Evolutionary conservation across 2,888 invertebrate genomes (phyloP), one percentile per base, ranked within the genome.

Genomic region (Lepidochrysops patricia): DNA sequence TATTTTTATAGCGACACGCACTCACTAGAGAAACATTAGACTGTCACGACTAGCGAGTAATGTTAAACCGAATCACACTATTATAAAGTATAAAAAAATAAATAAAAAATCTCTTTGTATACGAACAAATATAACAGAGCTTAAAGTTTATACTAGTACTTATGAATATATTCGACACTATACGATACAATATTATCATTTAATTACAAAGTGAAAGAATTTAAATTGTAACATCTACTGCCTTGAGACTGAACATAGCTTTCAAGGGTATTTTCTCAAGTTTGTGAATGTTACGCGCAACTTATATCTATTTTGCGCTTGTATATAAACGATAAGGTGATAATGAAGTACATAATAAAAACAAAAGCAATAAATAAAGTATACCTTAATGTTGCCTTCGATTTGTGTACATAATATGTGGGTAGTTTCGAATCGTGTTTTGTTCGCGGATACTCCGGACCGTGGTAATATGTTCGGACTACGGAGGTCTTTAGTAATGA

Each of bases 291-390:
- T 61, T 74, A 71, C 78, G 82, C 83, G 84, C 84, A 82, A 81
- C 79, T 77, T 75, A 74, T 73, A 79, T 72, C 68, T 70, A 69
- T 70, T 72, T 58, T 61, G 60, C 70, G 75, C 77, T 76, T 82
- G 82, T 85, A 82, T 77, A 84, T 86, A 85, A 77, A 76, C 74
- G 19, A 62, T 75, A 76, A 77, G 79, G 87, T 87, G 87, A 87
- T 88, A 87, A 76, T 85, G 80, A 81, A 85, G 79, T 85, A 86
- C 83, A 84, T 85, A 76, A 76, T 73, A 68, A 72, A 78, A 86
- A 86, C 84, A 84, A 82, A 88, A 89, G 88, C 88, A 88, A 89
- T 88, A 88, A 87, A 82, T 87, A 88, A 87, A 83, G 88, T 89
- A 88, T 89, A 89, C 89, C 84, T 85, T 86, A 82, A 84, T 80